phyloP scores from a whole-genome alignment of 1,140 invertebrate genomes.

The Diprion similis region DNA sequence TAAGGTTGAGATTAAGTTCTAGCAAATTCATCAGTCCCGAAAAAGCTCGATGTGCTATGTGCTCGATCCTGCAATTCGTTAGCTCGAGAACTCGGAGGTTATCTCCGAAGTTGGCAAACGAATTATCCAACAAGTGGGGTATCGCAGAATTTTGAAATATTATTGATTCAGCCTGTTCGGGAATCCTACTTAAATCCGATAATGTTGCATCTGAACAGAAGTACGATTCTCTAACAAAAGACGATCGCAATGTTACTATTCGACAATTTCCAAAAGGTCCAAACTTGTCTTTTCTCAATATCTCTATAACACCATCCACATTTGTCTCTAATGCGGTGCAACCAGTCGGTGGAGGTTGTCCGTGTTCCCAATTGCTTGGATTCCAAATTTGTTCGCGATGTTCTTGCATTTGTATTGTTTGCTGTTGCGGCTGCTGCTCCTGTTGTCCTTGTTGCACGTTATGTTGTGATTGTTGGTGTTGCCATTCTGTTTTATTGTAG shows the following conservation, averaged over 20 bases:
- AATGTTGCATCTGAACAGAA: neutral
- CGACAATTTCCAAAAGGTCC: neutral
- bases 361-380: too few species aligned
- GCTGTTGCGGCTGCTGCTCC: too few species aligned
- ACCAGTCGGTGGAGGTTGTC: too few species aligned
- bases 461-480: too few species aligned
- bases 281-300: neutral
- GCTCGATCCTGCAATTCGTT: slow-evolving; percentile 38
- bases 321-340: too few species aligned
- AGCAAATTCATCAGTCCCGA: slow-evolving; percentile 30
- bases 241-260: neutral
- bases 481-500: too few species aligned
- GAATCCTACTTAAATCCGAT: slow-evolving; percentile 19
- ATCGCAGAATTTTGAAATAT: slow-evolving; percentile 34
- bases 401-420: too few species aligned
- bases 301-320: neutral
- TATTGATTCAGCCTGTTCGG: slow-evolving; percentile 28
- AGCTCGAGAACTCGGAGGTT: slow-evolving; percentile 38
- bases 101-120: slow-evolving; percentile 36
- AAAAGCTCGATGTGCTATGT: slow-evolving; percentile 38
- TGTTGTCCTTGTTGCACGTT: too few species aligned
- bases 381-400: too few species aligned
- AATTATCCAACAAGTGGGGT: slow-evolving; percentile 23
- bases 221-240: neutral
- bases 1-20: slow-evolving; percentile 33